A percentile compares a stretch with the other conserved stretches of the same genome.
These are phyloP conservation scores for Venturia canescens DNA, from an alignment of 1,140 invertebrate genomes.

Conservation along the genomic window DNA sequence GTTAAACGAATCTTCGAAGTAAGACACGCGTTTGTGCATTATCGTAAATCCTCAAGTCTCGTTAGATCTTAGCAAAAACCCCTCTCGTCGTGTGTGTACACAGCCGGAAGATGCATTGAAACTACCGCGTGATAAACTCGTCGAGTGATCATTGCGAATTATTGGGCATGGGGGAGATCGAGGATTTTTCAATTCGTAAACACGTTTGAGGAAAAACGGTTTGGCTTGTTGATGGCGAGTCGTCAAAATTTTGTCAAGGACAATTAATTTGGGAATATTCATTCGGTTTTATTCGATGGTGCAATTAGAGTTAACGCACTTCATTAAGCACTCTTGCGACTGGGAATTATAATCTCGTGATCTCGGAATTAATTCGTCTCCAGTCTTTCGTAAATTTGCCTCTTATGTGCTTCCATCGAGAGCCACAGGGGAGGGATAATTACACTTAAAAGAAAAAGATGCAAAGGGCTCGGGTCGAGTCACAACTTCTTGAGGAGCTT, in stretches of 20 bases:
- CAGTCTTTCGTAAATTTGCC: conserved; percentile 7
- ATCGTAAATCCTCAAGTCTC: conserved; percentile 38
- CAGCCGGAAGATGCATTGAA: not conserved
- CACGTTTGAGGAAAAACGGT: too few relatives aligned
- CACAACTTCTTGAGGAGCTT: conserved; percentile 13
- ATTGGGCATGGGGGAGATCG: not conserved
- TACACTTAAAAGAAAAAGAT: not conserved
- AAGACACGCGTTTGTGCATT: conserved; percentile 14
- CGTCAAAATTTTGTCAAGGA: too few relatives aligned
- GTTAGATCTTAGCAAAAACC: conserved; percentile 17
- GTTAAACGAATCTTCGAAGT: conserved; percentile 15
- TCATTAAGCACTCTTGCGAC: not conserved
- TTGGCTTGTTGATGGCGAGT: too few relatives aligned
- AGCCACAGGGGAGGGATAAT: not conserved
- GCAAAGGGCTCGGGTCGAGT: not conserved
- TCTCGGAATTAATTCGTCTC: not conserved
- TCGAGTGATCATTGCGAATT: not conserved
- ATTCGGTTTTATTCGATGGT: too few relatives aligned
- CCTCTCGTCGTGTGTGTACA: conserved; percentile 13
- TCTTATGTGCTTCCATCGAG: not conserved
- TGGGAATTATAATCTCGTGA: not conserved
- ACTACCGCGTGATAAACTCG: conserved; percentile 1
- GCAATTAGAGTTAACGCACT: too few relatives aligned
- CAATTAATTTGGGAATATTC: too few relatives aligned
- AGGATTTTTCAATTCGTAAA: not conserved